These are phyloP conservation scores for Drosophila tropicalis DNA, from an alignment of 1,140 invertebrate species.

Conservation along the genomic window DNA sequence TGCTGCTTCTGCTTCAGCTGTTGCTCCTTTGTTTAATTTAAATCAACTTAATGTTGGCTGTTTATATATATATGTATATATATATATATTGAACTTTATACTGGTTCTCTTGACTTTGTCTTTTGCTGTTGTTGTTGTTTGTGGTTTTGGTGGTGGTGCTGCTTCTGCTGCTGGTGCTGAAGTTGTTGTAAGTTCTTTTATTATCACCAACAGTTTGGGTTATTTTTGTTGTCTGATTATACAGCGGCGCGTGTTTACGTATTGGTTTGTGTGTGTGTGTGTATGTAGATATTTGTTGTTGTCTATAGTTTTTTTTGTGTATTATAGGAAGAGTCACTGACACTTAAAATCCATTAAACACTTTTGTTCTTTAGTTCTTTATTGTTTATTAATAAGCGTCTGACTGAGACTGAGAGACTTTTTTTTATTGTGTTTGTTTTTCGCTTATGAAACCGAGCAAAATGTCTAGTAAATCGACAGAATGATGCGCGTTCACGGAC, in stretches of 20 bases:
- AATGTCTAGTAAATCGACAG: constrained; percentile 21
- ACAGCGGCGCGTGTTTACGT: constrained; percentile 57
- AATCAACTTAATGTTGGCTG: constrained; percentile 46
- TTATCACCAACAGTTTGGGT: constrained; percentile 62
- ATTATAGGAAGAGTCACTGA: constrained; percentile 71
- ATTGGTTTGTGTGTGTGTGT: constrained; percentile 31
- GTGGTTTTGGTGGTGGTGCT: constrained; percentile 9
- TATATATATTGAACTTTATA: constrained; percentile 66
- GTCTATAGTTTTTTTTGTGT: constrained; percentile 1
- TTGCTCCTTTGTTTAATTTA: constrained; percentile 71
- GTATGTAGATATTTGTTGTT: constrained; percentile 20
- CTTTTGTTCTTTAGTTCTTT: constrained; percentile 43
- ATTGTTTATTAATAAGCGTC: constrained; percentile 66
- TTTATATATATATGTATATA: constrained; percentile 23
- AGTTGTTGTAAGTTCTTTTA: constrained; percentile 80
- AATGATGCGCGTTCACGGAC: constrained; percentile 8
- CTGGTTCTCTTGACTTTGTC: constrained; percentile 51
- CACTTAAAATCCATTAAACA: constrained; percentile 72
- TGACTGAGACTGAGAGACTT: constrained; percentile 27
- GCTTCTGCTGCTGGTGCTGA: constrained; percentile 13
- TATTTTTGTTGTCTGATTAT: constrained; percentile 67
- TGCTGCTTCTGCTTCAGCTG: constrained; percentile 27
- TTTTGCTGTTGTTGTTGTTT: constrained; percentile 19
- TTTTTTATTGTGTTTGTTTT: constrained; percentile 47
- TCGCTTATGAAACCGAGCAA: constrained; percentile 46